A percentile compares a stretch with the other conserved stretches of the same genome.
phyloP scores from a whole-genome alignment of 2,888 invertebrate genomes.

The Pyralis farinalis region DNA sequence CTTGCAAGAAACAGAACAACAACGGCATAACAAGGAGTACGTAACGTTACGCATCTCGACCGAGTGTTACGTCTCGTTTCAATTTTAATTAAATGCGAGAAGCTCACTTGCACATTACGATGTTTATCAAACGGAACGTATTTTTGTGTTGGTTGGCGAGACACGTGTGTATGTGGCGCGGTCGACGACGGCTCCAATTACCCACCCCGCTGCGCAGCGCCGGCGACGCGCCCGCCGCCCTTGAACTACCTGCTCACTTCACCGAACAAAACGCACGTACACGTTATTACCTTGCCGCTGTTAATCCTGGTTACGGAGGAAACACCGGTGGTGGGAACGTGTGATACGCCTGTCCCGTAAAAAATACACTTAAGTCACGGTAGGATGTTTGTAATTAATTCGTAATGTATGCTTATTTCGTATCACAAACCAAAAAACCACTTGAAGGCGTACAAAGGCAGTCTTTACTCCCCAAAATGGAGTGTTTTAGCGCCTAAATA shows the following conservation, averaged over 20 bases:
- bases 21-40: background rate
- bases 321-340: too few species aligned
- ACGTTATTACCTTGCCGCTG: too few species aligned
- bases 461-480: too few species aligned
- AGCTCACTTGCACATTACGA: constrained; percentile 2
- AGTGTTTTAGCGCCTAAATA: too few species aligned
- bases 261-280: constrained; percentile 3
- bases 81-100: constrained; percentile 3
- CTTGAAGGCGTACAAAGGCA: too few species aligned
- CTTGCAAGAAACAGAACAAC: too few species aligned
- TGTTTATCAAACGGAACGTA: constrained; percentile 8
- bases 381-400: too few species aligned
- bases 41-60: constrained; percentile 1
- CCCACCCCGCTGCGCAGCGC: constrained; percentile 6
- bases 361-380: too few species aligned
- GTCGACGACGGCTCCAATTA: constrained; percentile 6
- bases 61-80: constrained; percentile 7
- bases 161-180: constrained; percentile 1
- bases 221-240: constrained; percentile 23
- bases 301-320: too few species aligned
- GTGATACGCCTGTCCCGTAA: too few species aligned
- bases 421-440: too few species aligned
- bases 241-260: constrained; percentile 44
- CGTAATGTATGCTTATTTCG: too few species aligned
- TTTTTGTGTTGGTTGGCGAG: constrained; percentile 3